A percentile compares a stretch with the other conserved stretches of the same genome.
Evolutionary conservation across 2,797 vertebrate species (phyloP).

Genomic region (Sebastes kiyomatsui): DNA sequence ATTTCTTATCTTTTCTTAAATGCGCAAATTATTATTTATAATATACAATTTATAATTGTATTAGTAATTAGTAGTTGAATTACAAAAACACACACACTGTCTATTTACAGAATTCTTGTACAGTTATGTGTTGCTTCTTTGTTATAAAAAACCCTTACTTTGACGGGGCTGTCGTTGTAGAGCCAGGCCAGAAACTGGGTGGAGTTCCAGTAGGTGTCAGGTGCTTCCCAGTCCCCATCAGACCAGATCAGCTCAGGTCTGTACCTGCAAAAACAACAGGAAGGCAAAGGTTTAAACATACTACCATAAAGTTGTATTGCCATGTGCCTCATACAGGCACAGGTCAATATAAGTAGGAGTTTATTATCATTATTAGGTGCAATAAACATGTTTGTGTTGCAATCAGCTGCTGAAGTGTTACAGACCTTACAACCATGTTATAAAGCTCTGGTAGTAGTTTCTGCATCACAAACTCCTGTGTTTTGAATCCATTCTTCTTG

Average conservation of each 20-base stretch:
- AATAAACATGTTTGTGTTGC: neutral
- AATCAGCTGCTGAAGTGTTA: neutral
- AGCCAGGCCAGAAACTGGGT: slow-evolving; percentile 95
- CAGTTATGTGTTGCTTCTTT: neutral
- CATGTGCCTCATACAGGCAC: neutral
- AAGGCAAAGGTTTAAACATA: neutral
- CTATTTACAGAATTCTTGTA: neutral
- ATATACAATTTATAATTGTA: no score
- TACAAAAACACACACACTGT: neutral
- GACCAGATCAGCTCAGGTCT: slow-evolving; percentile 93
- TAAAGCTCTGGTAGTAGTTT: slow-evolving; percentile 92
- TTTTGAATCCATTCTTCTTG: slow-evolving; percentile 88
- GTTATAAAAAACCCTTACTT: slow-evolving; percentile 75
- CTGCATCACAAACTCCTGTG: slow-evolving; percentile 85
- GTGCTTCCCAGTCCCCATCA: slow-evolving; percentile 94
- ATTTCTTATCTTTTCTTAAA: no score
- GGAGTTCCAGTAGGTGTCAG: slow-evolving; percentile 96
- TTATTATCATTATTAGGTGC: no score
- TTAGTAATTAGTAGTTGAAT: no score
- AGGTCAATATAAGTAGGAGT: neutral
- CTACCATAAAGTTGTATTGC: neutral
- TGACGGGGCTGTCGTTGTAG: slow-evolving; percentile 95
- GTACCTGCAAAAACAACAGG: slow-evolving; percentile 79
- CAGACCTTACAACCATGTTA: slow-evolving; percentile 89
- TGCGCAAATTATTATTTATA: no score